Conservation (phyloP, 2,888 invertebrate genomes). For the Oscheius sp. region DNA sequence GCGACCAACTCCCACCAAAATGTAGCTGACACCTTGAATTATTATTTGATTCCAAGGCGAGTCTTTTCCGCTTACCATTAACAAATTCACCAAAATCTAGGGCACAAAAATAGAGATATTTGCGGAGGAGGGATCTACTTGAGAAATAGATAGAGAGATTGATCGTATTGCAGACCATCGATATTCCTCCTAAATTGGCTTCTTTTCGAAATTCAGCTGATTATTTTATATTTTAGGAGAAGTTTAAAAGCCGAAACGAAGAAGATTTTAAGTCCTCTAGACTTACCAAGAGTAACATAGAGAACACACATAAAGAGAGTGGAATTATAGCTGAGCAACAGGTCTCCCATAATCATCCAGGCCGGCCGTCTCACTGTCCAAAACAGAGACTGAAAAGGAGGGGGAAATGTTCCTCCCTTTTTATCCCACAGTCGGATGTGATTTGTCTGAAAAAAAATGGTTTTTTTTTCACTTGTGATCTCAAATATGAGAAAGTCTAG, state of each 20-base stretch:
- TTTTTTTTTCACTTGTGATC: too few species aligned
- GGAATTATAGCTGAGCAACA: constrained; percentile 39
- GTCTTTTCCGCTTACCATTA: constrained; percentile 41
- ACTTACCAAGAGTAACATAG: constrained; percentile 49
- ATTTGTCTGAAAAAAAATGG: too few species aligned
- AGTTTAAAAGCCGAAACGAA: too few species aligned
- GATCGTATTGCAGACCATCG: constrained; percentile 37
- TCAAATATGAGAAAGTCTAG: too few species aligned
- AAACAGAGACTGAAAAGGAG: too few species aligned
- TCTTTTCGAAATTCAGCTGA: too few species aligned
- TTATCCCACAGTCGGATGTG: too few species aligned
- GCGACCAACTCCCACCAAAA: constrained; percentile 42
- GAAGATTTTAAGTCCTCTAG: too few species aligned
- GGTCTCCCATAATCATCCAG: constrained; percentile 32
- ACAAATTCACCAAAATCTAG: constrained; percentile 56
- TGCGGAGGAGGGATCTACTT: constrained; percentile 42
- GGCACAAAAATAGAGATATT: constrained; percentile 52
- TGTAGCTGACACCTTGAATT: constrained; percentile 46
- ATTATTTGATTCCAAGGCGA: background rate
- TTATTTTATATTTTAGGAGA: background rate
- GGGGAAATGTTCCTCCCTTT: too few species aligned
- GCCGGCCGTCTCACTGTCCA: too few species aligned
- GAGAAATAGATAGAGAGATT: constrained; percentile 44
- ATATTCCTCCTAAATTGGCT: constrained; percentile 38
- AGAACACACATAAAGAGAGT: constrained; percentile 56